Percentiles rank a stretch among this genome's conserved stretches.
phyloP scores from a whole-genome alignment of 1,140 invertebrate genomes.

The Hetaerina americana region DNA sequence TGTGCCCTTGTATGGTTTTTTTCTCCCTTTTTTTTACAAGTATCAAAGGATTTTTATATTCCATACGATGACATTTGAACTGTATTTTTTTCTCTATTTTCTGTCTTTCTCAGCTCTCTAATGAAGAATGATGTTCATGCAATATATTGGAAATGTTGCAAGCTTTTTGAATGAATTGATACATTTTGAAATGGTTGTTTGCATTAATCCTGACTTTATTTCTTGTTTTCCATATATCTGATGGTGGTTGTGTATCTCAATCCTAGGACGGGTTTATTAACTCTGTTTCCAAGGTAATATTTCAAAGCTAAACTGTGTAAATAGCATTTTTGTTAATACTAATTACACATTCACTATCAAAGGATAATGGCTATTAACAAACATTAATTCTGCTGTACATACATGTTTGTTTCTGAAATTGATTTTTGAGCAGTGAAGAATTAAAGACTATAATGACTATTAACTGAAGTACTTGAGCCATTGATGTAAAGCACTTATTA shows the following conservation, averaged over 20 bases:
- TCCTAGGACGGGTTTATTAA: conserved; percentile 54
- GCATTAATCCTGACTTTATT: conserved; percentile 2
- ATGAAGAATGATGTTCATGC: background rate
- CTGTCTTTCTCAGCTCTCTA: too few relatives aligned
- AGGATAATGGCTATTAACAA: background rate
- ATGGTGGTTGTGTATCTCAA: conserved; percentile 14
- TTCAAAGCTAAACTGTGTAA: background rate
- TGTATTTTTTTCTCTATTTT: too few relatives aligned
- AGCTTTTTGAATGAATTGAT: background rate
- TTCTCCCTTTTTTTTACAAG: too few relatives aligned
- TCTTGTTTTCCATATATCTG: conserved; percentile 16
- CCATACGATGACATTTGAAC: too few relatives aligned
- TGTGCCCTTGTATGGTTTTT: too few relatives aligned
- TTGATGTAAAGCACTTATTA: too few relatives aligned
- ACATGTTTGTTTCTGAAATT: too few relatives aligned
- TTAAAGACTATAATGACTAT: too few relatives aligned
- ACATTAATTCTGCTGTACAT: too few relatives aligned
- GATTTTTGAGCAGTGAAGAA: too few relatives aligned
- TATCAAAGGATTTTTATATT: too few relatives aligned
- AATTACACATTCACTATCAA: background rate
- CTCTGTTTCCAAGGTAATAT: conserved; percentile 53
- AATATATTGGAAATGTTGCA: background rate
- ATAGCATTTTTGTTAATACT: background rate
- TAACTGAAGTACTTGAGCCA: too few relatives aligned
- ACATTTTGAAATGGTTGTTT: background rate